Percentiles rank a stretch among this genome's conserved stretches.
Evolutionary conservation across 23 tunicate species (phyloP).

Genomic region (Aplidium turbinatum): DNA sequence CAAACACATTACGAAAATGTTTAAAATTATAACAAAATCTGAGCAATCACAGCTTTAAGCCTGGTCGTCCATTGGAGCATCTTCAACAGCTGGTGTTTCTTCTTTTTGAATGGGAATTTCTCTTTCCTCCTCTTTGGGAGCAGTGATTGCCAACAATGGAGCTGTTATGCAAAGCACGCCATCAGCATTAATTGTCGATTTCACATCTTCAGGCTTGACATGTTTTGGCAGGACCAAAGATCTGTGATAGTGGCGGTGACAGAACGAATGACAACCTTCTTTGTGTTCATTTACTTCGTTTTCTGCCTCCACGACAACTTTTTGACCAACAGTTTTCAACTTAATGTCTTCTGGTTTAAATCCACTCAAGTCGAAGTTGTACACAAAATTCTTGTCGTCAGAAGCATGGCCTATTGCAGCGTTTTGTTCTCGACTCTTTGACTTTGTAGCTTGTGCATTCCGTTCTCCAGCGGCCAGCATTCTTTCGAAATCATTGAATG

Average conservation of each 20-base stretch:
- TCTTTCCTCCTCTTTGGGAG: slow-evolving; percentile 2
- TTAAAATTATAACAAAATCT: too few relatives aligned
- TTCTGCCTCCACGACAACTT: slow-evolving; percentile 47
- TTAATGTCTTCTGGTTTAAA: slow-evolving; percentile 25
- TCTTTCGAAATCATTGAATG: slow-evolving; percentile 10
- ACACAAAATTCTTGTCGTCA: slow-evolving; percentile 28
- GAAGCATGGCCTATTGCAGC: slow-evolving; percentile 9
- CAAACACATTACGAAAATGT: too few relatives aligned
- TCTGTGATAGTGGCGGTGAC: slow-evolving; percentile 48
- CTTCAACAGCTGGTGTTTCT: slow-evolving; percentile 11
- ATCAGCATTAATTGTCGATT: slow-evolving; percentile 21
- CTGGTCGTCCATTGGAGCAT: too few relatives aligned
- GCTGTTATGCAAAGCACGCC: slow-evolving; percentile 62
- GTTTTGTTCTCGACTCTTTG: too few relatives aligned
- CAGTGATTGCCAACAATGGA: slow-evolving; percentile 17
- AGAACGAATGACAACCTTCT: slow-evolving; percentile 27
- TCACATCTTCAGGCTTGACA: slow-evolving; percentile 48
- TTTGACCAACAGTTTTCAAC: slow-evolving; percentile 48
- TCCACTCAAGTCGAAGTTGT: slow-evolving; percentile 29
- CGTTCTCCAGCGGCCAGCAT: neutral
- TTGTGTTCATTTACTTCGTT: slow-evolving; percentile 22
- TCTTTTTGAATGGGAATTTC: slow-evolving; percentile 12
- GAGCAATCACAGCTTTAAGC: too few relatives aligned
- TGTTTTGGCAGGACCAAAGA: slow-evolving; percentile 45
- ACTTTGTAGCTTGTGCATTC: neutral